Evolutionary conservation across 2,797 vertebrate genomes (phyloP).

Genomic region (Dromococcyx pavoninus): DNA sequence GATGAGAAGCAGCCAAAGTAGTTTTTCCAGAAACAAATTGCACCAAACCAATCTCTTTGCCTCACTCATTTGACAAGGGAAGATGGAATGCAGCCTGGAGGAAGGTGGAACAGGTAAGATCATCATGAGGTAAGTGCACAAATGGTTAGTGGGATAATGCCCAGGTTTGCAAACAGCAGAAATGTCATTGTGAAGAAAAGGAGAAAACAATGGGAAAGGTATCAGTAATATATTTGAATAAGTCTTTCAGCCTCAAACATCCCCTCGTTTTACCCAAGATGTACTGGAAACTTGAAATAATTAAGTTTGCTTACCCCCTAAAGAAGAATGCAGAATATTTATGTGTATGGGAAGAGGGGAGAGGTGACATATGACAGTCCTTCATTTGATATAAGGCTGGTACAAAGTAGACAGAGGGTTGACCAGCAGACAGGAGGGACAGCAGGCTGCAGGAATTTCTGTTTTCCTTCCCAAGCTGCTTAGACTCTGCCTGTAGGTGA

Average conservation of each 20-base stretch:
- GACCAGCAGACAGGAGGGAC: background rate
- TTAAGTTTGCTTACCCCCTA: background rate
- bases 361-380: background rate
- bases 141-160: background rate
- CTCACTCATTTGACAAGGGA: background rate
- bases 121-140: background rate
- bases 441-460: background rate
- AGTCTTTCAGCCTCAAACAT: background rate
- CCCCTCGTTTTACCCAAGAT: background rate
- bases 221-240: background rate
- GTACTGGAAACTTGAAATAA: background rate
- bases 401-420: background rate
- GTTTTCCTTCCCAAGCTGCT: background rate
- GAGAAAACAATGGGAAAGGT: background rate
- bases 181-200: background rate
- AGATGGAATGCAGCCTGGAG: background rate
- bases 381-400: background rate
- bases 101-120: background rate
- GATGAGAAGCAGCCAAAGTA: background rate
- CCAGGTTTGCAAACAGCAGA: background rate
- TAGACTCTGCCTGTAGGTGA: background rate
- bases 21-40: background rate
- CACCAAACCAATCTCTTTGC: background rate
- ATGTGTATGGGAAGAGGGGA: background rate
- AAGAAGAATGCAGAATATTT: background rate